These are phyloP conservation scores for Spondyliosoma cantharus DNA, from an alignment of 2,797 vertebrate species.

Conservation along the genomic window DNA sequence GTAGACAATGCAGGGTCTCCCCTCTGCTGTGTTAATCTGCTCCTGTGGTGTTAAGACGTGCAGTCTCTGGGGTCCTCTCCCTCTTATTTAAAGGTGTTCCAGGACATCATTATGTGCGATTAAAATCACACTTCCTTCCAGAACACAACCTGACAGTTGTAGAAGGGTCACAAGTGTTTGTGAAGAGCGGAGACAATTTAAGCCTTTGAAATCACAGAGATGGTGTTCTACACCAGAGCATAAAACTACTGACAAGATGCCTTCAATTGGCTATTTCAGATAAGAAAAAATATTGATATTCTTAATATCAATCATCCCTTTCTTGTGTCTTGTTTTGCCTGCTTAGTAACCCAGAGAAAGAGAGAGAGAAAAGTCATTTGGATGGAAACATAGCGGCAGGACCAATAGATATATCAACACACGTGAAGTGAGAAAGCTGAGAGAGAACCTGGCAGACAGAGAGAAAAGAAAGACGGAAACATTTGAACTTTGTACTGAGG, in stretches of 20 bases:
- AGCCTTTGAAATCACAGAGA: conserved; percentile 13
- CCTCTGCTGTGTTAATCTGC: conserved; percentile 77
- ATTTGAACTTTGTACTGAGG: conserved; percentile 2
- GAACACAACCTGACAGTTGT: conserved; percentile 47
- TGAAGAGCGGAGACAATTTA: conserved; percentile 16
- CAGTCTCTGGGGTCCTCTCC: conserved; percentile 42
- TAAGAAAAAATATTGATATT: background rate
- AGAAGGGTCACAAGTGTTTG: conserved; percentile 34
- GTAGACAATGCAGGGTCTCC: conserved; percentile 50
- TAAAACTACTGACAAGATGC: conserved; percentile 1
- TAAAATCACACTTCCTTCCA: conserved; percentile 74
- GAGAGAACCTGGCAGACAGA: conserved; percentile 6
- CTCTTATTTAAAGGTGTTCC: conserved; percentile 39
- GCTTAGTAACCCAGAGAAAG: background rate
- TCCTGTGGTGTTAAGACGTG: conserved; percentile 64
- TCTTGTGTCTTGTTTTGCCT: background rate
- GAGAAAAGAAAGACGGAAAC: conserved; percentile 16
- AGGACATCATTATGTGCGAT: conserved; percentile 79
- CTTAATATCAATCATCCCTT: background rate
- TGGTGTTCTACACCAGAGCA: background rate
- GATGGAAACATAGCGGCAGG: background rate
- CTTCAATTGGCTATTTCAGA: conserved; percentile 2
- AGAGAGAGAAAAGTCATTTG: background rate
- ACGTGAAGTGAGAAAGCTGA: background rate
- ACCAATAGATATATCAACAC: background rate